These are phyloP conservation scores for Stichodactyla mertensii DNA, from an alignment of 64 coral and sea anemone species.

Conservation along the genomic window DNA sequence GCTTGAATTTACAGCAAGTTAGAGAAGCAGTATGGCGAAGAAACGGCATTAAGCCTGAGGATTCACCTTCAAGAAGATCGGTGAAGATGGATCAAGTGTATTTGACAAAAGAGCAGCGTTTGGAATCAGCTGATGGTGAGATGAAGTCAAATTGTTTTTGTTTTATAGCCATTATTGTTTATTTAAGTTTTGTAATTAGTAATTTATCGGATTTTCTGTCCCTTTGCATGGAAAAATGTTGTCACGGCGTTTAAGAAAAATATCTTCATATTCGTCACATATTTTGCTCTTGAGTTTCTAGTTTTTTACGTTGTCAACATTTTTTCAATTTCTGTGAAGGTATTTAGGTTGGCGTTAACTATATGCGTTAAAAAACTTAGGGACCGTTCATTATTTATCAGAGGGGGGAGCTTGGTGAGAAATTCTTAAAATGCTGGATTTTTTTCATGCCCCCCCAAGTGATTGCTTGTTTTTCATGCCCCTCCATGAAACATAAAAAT, in stretches of 20 bases:
- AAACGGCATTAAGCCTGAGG: slow-evolving; percentile 57
- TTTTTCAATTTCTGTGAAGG: too few species aligned
- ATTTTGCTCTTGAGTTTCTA: too few species aligned
- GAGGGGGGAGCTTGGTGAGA: too few species aligned
- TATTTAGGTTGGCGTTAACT: too few species aligned
- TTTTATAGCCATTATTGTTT: too few species aligned
- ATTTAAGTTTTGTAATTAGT: neutral
- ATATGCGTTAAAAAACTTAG: too few species aligned
- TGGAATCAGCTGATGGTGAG: slow-evolving; percentile 45
- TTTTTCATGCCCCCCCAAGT: too few species aligned
- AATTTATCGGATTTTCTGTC: neutral
- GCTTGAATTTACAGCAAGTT: slow-evolving; percentile 61
- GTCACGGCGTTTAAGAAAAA: neutral
- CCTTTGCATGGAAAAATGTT: neutral
- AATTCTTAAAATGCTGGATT: too few species aligned
- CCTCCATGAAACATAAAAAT: too few species aligned
- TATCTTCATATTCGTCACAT: neutral
- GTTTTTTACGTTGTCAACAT: too few species aligned
- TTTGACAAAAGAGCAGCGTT: slow-evolving; percentile 10
- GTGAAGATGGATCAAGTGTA: slow-evolving; percentile 19
- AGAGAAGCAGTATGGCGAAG: slow-evolving; percentile 79
- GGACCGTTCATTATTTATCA: too few species aligned
- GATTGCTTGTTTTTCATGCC: too few species aligned
- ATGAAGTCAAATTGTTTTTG: neutral
- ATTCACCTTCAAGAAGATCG: neutral